Base-by-base conservation (phyloP, 2,113 vertebrate species). In the Paraplagusia blochii region DNA sequence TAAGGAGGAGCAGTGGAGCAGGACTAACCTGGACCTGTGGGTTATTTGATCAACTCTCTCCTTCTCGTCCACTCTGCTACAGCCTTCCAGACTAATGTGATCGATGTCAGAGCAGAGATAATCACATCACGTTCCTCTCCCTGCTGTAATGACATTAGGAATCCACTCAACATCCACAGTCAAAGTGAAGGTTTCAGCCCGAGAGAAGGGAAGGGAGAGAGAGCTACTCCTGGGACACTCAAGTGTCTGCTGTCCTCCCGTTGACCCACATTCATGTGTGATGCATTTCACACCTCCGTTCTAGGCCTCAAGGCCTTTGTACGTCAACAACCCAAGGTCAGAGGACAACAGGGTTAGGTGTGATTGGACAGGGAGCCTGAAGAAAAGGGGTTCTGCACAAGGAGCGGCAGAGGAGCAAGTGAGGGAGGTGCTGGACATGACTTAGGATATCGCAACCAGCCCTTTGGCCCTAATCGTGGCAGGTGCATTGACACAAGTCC, bases 81-180 rank as follows among this genome's bases (percentile, higher is more conserved):
- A 54, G 45, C 22, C 45, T 53, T 49, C n/a, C 66, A 1, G 35
- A 19, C 54, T 64, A 48, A 71, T 64, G 29, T 58, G 60, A 85
- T 86, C 78, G 62, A 80, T 82, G 75, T 57, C 58, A 4, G 52
- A 39, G 56, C 39, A 44, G 44, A 58, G 72, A 79, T 61, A 76
- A 84, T 70, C 43, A 39, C 56, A 64, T 80, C 74, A 82, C 44
- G 56, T 39, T 13, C 39, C 13, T 16, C 44, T 57, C 4, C 16
- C 12, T 45, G 14, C 56, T 58, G 39, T 72, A 70, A 76, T 70
- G 49, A 72, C 34, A 42, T 57, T 62, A 50, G 39, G 49, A 79
- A 84, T 11, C 35, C 43, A 67, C 44, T 82, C 71, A 78, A 62
- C 50, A 62, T 58, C 50, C 75, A 66, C 63, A 49, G 14, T 46